Evolutionary conservation across 64 coral and sea anemone genomes (phyloP).

Genomic region (Exaiptasia diaphana): DNA sequence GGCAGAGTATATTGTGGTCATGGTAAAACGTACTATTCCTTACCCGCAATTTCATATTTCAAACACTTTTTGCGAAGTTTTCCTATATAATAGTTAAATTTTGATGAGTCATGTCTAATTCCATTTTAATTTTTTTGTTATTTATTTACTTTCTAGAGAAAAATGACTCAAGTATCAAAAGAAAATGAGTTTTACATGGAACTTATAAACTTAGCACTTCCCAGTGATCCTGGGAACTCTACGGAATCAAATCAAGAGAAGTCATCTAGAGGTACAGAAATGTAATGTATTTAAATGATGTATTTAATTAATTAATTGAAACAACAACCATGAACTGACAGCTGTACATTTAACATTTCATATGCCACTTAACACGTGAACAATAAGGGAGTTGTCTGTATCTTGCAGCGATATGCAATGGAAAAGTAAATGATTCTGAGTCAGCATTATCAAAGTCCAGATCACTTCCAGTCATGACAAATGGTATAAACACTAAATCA

Average conservation of each 20-base stretch:
- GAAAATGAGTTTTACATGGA: constrained; percentile 99
- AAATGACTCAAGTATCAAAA: constrained; percentile 93
- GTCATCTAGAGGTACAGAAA: constrained; percentile 79
- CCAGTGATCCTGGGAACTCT: constrained; percentile 50
- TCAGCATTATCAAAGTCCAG: constrained; percentile 33
- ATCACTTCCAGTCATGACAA: constrained; percentile 65
- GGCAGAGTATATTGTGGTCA: too few relatives aligned
- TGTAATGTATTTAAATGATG: background rate
- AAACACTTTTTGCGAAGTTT: too few relatives aligned
- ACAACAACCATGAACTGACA: background rate
- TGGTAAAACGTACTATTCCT: too few relatives aligned
- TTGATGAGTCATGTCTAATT: too few relatives aligned
- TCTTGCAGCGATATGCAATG: constrained; percentile 78
- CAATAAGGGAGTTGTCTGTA: background rate
- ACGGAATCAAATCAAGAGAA: constrained; percentile 70
- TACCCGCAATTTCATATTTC: too few relatives aligned
- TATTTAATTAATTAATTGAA: too few relatives aligned
- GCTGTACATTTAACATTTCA: background rate
- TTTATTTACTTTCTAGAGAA: constrained; percentile 64
- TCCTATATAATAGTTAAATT: too few relatives aligned
- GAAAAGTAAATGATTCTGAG: constrained; percentile 61
- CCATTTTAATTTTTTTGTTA: background rate
- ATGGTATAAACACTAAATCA: constrained; percentile 91
- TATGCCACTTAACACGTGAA: background rate
- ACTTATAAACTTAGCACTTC: constrained; percentile 90